Conservation (phyloP, 2,797 vertebrate species). For the Sandelia bainsii region DNA sequence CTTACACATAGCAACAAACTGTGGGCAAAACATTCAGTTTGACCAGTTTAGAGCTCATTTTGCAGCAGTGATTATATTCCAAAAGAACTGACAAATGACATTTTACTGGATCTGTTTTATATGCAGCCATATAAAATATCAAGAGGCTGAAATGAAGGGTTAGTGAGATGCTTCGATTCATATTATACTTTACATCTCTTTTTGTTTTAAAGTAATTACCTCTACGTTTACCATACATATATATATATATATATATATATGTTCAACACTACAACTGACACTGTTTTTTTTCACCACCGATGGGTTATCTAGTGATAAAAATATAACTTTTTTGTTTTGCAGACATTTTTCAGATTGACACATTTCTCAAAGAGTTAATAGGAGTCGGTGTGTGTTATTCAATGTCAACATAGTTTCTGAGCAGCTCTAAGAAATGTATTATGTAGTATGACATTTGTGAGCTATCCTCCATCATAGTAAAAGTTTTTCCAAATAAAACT, state of each 20-base stretch:
- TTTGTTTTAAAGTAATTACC: not conserved
- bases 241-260: too few relatives aligned
- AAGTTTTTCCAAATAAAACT: conserved; percentile 27
- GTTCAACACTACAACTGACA: not conserved
- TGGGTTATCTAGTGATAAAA: conserved; percentile 7
- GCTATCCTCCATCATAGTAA: not conserved
- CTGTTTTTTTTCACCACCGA: conserved; percentile 4
- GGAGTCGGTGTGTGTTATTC: not conserved
- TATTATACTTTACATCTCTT: conserved; percentile 1
- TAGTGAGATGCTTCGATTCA: conserved; percentile 15
- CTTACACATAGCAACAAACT: conserved; percentile 18
- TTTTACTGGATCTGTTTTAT: conserved; percentile 28
- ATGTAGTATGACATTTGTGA: conserved; percentile 24
- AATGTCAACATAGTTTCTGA: conserved; percentile 14
- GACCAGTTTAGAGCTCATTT: conserved; percentile 27
- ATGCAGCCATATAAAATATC: conserved; percentile 32
- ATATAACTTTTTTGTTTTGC: conserved; percentile 13
- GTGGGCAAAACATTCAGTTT: conserved; percentile 8
- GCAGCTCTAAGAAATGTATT: conserved; percentile 13
- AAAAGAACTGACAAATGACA: conserved; percentile 22
- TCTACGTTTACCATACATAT: not conserved
- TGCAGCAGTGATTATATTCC: conserved; percentile 16
- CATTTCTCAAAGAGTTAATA: conserved; percentile 14
- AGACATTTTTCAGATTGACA: not conserved
- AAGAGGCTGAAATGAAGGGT: conserved; percentile 23